Percentiles rank a stretch among this genome's conserved stretches.
These are phyloP conservation scores for Syngnathus floridae DNA, from an alignment of 2,113 vertebrate genomes.

Conservation along the genomic window DNA sequence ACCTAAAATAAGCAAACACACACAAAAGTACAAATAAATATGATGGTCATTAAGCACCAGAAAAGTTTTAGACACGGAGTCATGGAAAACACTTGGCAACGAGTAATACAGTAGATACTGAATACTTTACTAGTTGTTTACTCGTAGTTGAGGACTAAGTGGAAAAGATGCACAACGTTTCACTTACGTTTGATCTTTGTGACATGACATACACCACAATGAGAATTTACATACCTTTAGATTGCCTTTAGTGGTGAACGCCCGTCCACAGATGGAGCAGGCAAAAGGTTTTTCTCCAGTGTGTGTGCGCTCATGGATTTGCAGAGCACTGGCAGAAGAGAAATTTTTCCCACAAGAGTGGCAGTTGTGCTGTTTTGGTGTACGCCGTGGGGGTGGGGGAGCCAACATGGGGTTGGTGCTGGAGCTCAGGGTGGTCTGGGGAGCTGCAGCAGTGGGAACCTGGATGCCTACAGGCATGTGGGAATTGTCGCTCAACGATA, in stretches of 20 bases:
- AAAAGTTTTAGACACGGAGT: background rate
- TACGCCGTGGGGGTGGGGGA: slow-evolving; percentile 88
- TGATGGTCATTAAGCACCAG: background rate
- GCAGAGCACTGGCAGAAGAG: slow-evolving; percentile 96
- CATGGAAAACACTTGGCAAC: background rate
- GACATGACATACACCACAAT: background rate
- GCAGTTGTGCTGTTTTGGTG: slow-evolving; percentile 99
- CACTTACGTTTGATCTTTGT: background rate
- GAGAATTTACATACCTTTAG: slow-evolving; percentile 80
- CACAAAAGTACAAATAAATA: slow-evolving; percentile 10
- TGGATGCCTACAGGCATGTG: slow-evolving; percentile 83
- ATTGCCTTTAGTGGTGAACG: slow-evolving; percentile 99
- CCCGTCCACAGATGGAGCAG: slow-evolving; percentile 96
- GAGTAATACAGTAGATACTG: no score
- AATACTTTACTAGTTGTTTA: background rate
- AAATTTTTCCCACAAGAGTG: slow-evolving; percentile 98
- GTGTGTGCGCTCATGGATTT: slow-evolving; percentile 98
- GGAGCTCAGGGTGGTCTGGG: slow-evolving; percentile 84
- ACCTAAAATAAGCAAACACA: slow-evolving; percentile 71
- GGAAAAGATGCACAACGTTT: background rate
- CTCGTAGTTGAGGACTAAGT: background rate
- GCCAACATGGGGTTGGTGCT: slow-evolving; percentile 92
- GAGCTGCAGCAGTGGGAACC: slow-evolving; percentile 78
- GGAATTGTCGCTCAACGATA: slow-evolving; percentile 81
- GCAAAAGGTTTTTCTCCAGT: slow-evolving; percentile 98